Evolutionary conservation across 2,113 vertebrate species (phyloP).

Genomic region (Pycnonotus jocosus): DNA sequence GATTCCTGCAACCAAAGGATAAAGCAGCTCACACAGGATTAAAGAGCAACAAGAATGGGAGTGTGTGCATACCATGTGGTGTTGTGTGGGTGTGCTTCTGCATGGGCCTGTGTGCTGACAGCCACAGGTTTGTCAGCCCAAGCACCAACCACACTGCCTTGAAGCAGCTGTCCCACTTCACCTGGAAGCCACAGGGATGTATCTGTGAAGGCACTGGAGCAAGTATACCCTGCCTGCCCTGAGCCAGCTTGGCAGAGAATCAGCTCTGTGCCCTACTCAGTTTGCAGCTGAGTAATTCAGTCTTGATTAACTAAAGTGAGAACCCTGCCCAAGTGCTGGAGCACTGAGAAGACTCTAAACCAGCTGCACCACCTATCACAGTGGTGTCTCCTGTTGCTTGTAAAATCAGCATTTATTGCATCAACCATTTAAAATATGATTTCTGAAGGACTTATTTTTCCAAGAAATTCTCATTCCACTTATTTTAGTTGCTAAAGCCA

Average conservation of each 20-base stretch:
- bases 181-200: not conserved
- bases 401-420: not conserved
- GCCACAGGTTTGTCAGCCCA: fast-evolving
- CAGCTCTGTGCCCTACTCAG: not conserved
- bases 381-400: not conserved
- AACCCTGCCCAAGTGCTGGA: not conserved
- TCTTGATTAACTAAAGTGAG: not conserved
- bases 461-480: not conserved
- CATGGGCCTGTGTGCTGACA: fast-evolving
- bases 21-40: not conserved
- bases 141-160: fast-evolving
- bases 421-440: not conserved
- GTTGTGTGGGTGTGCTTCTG: not conserved
- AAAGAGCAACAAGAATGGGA: not conserved
- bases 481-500: not conserved
- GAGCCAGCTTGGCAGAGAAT: not conserved
- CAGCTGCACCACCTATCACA: not conserved
- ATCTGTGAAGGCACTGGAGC: not conserved
- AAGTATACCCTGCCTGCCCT: not conserved
- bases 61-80: too few relatives aligned
- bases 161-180: not conserved
- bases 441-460: not conserved
- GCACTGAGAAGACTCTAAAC: not conserved
- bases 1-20: not conserved
- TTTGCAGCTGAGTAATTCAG: not conserved